Evolutionary conservation across 2,888 invertebrate genomes (phyloP), one percentile per base, ranked within the genome.

Genomic region (Cylindroiulus punctatus): DNA sequence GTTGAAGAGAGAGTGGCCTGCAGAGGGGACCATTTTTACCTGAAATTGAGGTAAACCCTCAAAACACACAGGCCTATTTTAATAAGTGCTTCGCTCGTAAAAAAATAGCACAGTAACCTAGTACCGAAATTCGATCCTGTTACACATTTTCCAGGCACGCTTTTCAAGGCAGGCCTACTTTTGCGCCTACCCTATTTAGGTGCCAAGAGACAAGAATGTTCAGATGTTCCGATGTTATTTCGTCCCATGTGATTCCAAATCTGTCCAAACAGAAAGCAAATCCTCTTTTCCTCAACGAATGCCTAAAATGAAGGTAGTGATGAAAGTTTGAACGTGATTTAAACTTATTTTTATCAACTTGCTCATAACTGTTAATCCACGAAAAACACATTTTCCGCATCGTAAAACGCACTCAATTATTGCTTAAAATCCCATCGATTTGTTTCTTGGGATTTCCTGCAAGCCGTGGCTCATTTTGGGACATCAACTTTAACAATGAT

Each of bases 41-140:
- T 65, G 65, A 26, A 65, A 65, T 65, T 65, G 65, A 65, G 65
- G 65, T 65, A 65, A 65, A 65, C 65, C 65, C 65, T 65, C 65
- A 65, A 65, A 65, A 65, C 65, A 65, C 65, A 65, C 65, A 65
- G 65, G 65, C 65, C 65, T 65, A 65, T 65, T 65, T 65, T 65
- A 65, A 65, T 65, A 65, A 65, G 65, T 65, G 26, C 65, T 65
- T 65, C 1, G 65, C 22, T 65, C 65, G 65, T 65, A 65, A 65
- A 65, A 36, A 65, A 65, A 65, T 65, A 65, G 22, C 65, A 65
- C 65, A 26, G 65, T 65, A 65, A 65, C 65, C 65, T 65, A 65
- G 65, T 65, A 65, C 65, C 65, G 65, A 65, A 65, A 65, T 26
- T 7, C 26, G 65, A 65, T 22, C 65, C 26, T 65, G 65, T 65